Conservation (phyloP, 2,797 vertebrate species). For the Hybognathus amarus region DNA sequence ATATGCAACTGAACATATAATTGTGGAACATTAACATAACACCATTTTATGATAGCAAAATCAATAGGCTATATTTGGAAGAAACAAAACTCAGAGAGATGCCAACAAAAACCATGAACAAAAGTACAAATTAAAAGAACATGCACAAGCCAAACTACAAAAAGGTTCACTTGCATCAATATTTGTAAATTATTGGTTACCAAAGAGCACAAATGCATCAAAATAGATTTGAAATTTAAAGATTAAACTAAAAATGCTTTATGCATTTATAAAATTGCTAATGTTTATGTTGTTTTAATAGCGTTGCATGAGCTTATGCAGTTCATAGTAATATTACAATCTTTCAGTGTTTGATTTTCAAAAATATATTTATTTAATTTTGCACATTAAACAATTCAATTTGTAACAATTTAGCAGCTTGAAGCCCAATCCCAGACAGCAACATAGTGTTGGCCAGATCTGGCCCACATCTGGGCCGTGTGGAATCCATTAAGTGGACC, state of each 20-base stretch:
- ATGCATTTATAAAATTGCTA: background rate
- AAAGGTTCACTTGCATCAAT: background rate
- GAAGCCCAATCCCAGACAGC: background rate
- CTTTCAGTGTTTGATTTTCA: background rate
- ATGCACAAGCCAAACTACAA: background rate
- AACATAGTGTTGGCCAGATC: too few relatives aligned
- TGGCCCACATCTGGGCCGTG: too few relatives aligned
- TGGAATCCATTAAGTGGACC: too few relatives aligned
- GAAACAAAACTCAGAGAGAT: background rate
- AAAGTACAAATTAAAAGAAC: background rate
- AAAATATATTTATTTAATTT: background rate
- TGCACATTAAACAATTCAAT: background rate
- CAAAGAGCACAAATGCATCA: background rate
- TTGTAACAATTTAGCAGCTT: too few relatives aligned
- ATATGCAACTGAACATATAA: background rate
- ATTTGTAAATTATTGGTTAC: background rate
- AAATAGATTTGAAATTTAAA: background rate
- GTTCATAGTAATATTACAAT: background rate
- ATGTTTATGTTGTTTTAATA: background rate
- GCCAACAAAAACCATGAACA: background rate
- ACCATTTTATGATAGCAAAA: background rate
- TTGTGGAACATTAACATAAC: background rate
- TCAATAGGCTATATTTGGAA: background rate
- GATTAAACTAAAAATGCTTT: background rate
- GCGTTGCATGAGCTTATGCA: background rate